phyloP scores from a whole-genome alignment of 2,797 vertebrate genomes.

The Phrynocephalus vlangalii region DNA sequence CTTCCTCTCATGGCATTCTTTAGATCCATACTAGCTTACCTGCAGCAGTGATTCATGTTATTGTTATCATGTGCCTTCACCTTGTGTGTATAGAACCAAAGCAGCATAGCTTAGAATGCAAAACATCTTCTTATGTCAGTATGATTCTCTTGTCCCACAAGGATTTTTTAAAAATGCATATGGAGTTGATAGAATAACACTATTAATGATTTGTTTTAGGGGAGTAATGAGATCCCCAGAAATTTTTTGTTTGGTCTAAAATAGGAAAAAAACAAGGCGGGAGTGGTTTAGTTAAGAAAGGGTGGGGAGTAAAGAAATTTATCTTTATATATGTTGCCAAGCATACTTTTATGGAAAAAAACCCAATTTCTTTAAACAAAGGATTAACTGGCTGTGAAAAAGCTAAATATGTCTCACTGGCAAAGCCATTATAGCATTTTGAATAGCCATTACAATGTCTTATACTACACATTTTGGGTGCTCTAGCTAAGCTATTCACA shows the following conservation, averaged over 20 bases:
- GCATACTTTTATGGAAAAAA: slow-evolving; percentile 14
- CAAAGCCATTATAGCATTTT: slow-evolving; percentile 32
- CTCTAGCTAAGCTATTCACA: slow-evolving; percentile 29
- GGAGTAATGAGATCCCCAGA: not conserved
- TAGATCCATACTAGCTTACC: not conserved
- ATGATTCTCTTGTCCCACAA: not conserved
- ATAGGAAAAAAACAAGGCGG: not conserved
- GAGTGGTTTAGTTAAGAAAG: not conserved
- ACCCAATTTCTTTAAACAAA: slow-evolving; percentile 41
- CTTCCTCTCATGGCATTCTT: not conserved
- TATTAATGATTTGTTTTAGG: too few species aligned
- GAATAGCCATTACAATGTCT: slow-evolving; percentile 43
- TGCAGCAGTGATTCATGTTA: not conserved
- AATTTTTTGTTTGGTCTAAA: slow-evolving; percentile 12
- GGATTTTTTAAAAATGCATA: not conserved
- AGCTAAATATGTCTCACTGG: slow-evolving; percentile 31
- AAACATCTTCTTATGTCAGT: not conserved
- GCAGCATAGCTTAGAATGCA: not conserved
- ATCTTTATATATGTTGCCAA: slow-evolving; percentile 16
- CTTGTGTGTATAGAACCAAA: not conserved
- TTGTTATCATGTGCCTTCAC: not conserved
- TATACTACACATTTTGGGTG: slow-evolving; percentile 18
- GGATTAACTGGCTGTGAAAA: slow-evolving; percentile 28
- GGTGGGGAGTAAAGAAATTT: not conserved
- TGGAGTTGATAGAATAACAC: too few species aligned